Percentiles rank a stretch among this genome's conserved stretches.
These are phyloP conservation scores for Canis aureus DNA, from an alignment of 2,113 vertebrate species.

Conservation along the genomic window DNA sequence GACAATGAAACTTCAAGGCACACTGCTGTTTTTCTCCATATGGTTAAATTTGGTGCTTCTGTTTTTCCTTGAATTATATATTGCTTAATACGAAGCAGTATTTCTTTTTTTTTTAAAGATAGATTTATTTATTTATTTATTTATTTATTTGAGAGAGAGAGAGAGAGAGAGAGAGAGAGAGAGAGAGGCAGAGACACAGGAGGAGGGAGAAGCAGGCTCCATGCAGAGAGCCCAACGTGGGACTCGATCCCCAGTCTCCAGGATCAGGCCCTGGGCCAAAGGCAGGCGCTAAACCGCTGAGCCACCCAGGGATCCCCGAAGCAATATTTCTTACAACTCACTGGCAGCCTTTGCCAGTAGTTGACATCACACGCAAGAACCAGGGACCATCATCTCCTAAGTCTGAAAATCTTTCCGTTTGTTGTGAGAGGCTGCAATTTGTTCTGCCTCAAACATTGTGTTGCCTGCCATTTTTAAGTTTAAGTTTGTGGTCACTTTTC, in stretches of 20 bases:
- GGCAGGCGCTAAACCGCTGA: no score
- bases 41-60: neutral
- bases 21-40: neutral
- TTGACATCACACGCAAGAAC: neutral
- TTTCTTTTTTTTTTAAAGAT: no score
- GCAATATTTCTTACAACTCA: neutral
- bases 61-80: neutral
- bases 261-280: no score
- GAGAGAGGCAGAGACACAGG: no score
- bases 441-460: neutral
- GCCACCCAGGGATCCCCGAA: no score
- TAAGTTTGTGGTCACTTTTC: conserved; percentile 15
- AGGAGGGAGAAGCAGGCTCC: no score
- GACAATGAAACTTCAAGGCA: neutral
- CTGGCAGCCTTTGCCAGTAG: neutral
- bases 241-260: no score
- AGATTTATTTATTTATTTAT: no score
- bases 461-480: neutral
- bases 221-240: no score
- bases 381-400: neutral
- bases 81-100: neutral
- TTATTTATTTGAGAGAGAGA: no score
- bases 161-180: no score
- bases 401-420: conserved; percentile 5
- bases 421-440: neutral